Percentiles rank a stretch among this genome's conserved stretches.
Evolutionary conservation across 2,797 vertebrate species (phyloP).

Genomic region (Enteromius anoplus): DNA sequence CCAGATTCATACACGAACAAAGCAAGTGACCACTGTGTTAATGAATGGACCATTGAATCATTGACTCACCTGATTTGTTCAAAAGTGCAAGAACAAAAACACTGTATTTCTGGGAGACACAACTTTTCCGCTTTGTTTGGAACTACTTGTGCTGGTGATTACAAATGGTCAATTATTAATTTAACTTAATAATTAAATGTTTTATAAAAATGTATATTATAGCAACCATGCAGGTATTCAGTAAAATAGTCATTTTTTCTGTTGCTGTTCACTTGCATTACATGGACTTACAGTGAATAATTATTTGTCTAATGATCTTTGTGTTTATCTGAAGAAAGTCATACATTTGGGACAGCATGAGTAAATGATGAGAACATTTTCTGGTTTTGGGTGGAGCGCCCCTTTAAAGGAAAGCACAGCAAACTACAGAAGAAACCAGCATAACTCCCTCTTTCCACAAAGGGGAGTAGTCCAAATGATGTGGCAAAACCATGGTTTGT

Average conservation of each 20-base stretch:
- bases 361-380: neutral
- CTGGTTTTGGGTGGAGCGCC: neutral
- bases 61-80: neutral
- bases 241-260: neutral
- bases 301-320: neutral
- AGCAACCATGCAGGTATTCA: too few relatives aligned
- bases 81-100: neutral
- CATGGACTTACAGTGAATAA: neutral
- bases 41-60: neutral
- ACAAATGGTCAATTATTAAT: too few relatives aligned
- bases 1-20: neutral
- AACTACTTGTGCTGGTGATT: neutral
- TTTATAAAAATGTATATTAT: too few relatives aligned
- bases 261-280: neutral
- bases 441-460: neutral
- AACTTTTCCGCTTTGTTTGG: neutral
- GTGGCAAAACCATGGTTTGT: neutral
- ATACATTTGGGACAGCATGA: neutral
- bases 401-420: neutral
- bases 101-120: neutral
- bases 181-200: too few relatives aligned
- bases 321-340: neutral
- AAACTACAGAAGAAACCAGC: neutral
- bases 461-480: conserved; percentile 12
- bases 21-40: neutral